Evolutionary conservation across 2,113 vertebrate species (phyloP).

Genomic region (Cranoglanis bouderius): DNA sequence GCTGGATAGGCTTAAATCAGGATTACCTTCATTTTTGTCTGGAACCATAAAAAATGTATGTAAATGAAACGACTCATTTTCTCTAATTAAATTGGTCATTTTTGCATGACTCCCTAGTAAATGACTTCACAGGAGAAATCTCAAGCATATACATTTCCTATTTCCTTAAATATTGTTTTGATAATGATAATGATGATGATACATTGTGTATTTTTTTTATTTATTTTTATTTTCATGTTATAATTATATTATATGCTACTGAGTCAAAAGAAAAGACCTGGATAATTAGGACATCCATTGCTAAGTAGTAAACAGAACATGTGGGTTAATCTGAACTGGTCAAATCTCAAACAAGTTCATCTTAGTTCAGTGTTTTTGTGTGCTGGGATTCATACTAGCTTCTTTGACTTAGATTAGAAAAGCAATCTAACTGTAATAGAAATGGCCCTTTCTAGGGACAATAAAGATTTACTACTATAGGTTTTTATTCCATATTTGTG

Average conservation of each 20-base stretch:
- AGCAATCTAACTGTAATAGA: too few relatives aligned
- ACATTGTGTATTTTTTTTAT: too few relatives aligned
- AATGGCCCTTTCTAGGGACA: too few relatives aligned
- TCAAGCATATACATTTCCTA: not conserved
- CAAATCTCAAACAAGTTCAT: not conserved
- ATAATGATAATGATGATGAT: too few relatives aligned
- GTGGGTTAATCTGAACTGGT: not conserved
- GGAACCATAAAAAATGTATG: not conserved
- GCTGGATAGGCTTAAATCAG: not conserved
- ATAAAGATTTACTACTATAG: too few relatives aligned
- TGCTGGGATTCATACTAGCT: too few relatives aligned
- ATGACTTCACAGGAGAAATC: not conserved
- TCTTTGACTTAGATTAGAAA: too few relatives aligned
- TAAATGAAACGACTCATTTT: not conserved
- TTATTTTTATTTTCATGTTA: too few relatives aligned
- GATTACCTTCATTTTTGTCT: not conserved
- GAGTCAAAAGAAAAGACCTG: not conserved
- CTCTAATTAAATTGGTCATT: not conserved
- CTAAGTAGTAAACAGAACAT: not conserved
- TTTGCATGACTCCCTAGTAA: not conserved
- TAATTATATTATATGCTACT: not conserved
- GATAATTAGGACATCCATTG: not conserved
- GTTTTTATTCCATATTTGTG: too few relatives aligned
- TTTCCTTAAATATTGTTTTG: not conserved
- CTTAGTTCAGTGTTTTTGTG: not conserved